Percentiles rank a stretch among this genome's conserved stretches.
Evolutionary conservation across 2,888 invertebrate species (phyloP).

Genomic region (Heliconius ethilla): DNA sequence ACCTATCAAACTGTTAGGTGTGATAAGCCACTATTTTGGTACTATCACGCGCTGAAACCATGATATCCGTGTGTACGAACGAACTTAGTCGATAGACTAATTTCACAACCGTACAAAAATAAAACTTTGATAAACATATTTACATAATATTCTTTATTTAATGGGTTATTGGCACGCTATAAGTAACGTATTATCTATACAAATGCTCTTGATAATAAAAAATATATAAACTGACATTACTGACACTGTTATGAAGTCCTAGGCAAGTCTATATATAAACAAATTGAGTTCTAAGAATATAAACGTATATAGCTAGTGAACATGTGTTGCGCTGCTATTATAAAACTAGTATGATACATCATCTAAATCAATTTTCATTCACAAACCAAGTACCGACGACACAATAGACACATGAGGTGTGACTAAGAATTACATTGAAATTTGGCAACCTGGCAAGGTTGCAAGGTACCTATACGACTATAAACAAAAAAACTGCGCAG

Average conservation of each 20-base stretch:
- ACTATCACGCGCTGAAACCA: slow-evolving; percentile 30
- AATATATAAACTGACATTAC: not conserved
- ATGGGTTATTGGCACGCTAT: not conserved
- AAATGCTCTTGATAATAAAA: not conserved
- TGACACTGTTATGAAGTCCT: not conserved
- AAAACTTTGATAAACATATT: slow-evolving; percentile 17
- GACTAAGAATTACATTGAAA: slow-evolving; percentile 31
- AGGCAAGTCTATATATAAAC: not conserved
- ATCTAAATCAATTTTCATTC: slow-evolving; percentile 25
- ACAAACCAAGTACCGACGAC: slow-evolving; percentile 18
- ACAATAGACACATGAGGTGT: slow-evolving; percentile 21
- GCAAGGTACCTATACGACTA: slow-evolving; percentile 6
- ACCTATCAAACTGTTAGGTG: slow-evolving; percentile 32
- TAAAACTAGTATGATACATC: slow-evolving; percentile 10
- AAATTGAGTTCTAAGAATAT: slow-evolving; percentile 14
- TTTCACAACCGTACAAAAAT: slow-evolving; percentile 22
- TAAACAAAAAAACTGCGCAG: slow-evolving; percentile 56
- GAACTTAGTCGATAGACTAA: slow-evolving; percentile 7
- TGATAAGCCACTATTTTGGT: slow-evolving; percentile 35
- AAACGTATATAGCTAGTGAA: not conserved
- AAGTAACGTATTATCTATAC: not conserved
- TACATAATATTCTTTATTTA: slow-evolving; percentile 2
- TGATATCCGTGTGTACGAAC: slow-evolving; percentile 13
- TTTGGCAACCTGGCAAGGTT: slow-evolving; percentile 37
- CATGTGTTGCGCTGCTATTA: not conserved